A percentile compares a stretch with the other conserved stretches of the same genome.
Conservation (phyloP, 1,140 invertebrate species). For the Cepaea nemoralis region DNA sequence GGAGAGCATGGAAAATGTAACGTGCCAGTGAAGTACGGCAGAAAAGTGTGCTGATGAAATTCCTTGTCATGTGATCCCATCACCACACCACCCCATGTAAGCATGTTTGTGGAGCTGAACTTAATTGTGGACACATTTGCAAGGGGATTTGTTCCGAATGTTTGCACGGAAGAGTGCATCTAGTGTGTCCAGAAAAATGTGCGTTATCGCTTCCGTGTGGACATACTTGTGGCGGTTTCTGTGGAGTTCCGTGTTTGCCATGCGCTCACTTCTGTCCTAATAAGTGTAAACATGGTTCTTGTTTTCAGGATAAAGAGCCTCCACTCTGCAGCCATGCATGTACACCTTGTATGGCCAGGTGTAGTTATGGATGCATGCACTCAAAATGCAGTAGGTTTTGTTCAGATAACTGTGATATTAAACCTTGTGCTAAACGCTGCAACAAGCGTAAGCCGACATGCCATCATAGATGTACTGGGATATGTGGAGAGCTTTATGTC, state of each 20-base stretch:
- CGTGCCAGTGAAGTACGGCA: slow-evolving; percentile 64
- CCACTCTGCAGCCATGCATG: slow-evolving; percentile 77
- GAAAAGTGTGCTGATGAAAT: slow-evolving; percentile 67
- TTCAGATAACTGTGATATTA: slow-evolving; percentile 75
- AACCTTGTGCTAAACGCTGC: slow-evolving; percentile 70
- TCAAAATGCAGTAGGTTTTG: slow-evolving; percentile 76
- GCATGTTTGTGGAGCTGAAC: slow-evolving; percentile 35
- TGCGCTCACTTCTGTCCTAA: slow-evolving; percentile 76
- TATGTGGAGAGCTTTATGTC: slow-evolving; percentile 78
- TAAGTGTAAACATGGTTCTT: slow-evolving; percentile 75
- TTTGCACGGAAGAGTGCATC: slow-evolving; percentile 77
- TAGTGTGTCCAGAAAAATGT: slow-evolving; percentile 64
- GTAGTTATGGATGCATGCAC: slow-evolving; percentile 74
- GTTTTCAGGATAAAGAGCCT: slow-evolving; percentile 63
- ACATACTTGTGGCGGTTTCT: slow-evolving; percentile 63
- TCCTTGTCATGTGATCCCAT: slow-evolving; percentile 51
- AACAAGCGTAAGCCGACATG: slow-evolving; percentile 74
- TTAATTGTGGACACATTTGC: slow-evolving; percentile 61
- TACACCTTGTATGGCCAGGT: slow-evolving; percentile 74
- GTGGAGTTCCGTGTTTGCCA: slow-evolving; percentile 75
- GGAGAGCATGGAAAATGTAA: slow-evolving; percentile 73
- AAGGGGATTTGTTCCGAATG: slow-evolving; percentile 71
- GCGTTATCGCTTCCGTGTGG: slow-evolving; percentile 63
- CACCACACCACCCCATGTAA: slow-evolving; percentile 42
- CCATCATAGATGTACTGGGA: slow-evolving; percentile 76